These are phyloP conservation scores for Cromileptes altivelis DNA, from an alignment of 2,113 vertebrate genomes.

Conservation along the genomic window DNA sequence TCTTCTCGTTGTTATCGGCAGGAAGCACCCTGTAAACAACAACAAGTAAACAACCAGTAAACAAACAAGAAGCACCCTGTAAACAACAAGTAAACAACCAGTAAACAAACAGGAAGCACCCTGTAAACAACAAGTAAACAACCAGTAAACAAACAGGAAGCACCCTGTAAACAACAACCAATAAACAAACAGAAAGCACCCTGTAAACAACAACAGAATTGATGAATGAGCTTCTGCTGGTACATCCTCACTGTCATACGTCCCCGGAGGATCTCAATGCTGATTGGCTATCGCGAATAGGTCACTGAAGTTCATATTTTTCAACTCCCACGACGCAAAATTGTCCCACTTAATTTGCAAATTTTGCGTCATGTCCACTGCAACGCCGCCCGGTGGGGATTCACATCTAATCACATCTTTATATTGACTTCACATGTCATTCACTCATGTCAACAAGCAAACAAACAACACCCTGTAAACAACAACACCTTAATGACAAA, in stretches of 20 bases:
- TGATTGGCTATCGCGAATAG: no score
- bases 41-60: not conserved
- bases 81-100: not conserved
- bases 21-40: conserved; percentile 59
- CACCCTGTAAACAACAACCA: conserved; percentile 22
- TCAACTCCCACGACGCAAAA: no score
- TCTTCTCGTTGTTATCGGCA: conserved; percentile 86
- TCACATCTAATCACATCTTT: no score
- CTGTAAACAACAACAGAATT: not conserved
- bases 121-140: not conserved
- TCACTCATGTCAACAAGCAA: not conserved
- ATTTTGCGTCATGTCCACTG: no score
- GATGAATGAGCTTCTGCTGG: no score
- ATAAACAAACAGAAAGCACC: no score
- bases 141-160: conserved; percentile 15
- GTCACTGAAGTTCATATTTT: no score
- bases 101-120: not conserved
- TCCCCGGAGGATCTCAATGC: no score
- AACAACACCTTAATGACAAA: not conserved
- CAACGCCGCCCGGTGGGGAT: no score
- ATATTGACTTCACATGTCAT: no score
- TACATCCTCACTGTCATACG: no score
- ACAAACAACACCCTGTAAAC: conserved; percentile 29
- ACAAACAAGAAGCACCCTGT: not conserved
- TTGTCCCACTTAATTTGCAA: no score